Base-by-base conservation (phyloP, 2,797 vertebrate genomes). In the Cyclopterus lumpus region DNA sequence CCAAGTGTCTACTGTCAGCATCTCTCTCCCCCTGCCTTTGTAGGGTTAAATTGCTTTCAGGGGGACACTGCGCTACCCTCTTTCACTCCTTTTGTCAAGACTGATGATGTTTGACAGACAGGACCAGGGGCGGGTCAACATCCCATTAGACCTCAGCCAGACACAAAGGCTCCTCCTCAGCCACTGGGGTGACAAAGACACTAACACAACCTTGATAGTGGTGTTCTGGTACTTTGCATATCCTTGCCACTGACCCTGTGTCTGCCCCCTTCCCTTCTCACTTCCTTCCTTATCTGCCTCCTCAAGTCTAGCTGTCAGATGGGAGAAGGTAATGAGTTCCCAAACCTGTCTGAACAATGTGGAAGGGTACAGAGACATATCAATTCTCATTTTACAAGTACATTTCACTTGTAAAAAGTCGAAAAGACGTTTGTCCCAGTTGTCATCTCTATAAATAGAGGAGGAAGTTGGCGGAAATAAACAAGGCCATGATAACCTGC, bases 41-140 rank as follows among this genome's bases (percentile, higher is more conserved):
- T 70, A 55, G 16, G 1, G 22, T 32, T n/a, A 15, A 74, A 71
- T 70, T 66, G 64, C 75, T 80, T 75, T 80, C 68, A 75, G 10
- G 24, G 81, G 57, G 65, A 76, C 72, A 34, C 57, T 65, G 51
- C n/a, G 58, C 54, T 1, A 16, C 54, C n/a, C 40, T 81, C 63
- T 66, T 74, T 77, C 59, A 49, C 62, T 54, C 18, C 65, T 53
- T 73, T 77, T 86, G 10, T 85, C 71, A 85, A 72, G 74, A 69
- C 58, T 71, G 67, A 89, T 87, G 82, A 77, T 76, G 73, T 84
- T 71, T 88, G 83, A 87, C 81, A 77, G 86, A 76, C 68, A 80
- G 73, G 78, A 73, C 61, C 40, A 48, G 32, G 86, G 58, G 54
- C 8, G 15, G 86, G 88, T 87, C 88, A 88, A 71, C 79, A 72